phyloP scores from a whole-genome alignment of 53 echinoderm and acorn worm species.

The Henricia sp. region DNA sequence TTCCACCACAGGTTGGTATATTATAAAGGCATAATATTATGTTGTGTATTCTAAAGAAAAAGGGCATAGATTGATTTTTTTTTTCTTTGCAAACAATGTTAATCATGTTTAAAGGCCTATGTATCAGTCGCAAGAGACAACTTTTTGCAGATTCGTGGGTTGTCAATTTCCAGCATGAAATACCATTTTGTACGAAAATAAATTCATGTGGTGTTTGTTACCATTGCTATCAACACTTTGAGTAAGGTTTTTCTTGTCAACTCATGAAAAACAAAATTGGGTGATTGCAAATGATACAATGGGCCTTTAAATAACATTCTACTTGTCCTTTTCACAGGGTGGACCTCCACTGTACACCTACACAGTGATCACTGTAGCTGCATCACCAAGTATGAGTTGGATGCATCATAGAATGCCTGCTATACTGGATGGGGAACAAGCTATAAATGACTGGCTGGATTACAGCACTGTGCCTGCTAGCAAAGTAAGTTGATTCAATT shows the following conservation, averaged over 20 bases:
- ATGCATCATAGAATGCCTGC: slow-evolving; percentile 95
- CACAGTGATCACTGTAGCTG: slow-evolving; percentile 82
- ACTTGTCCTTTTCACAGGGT: slow-evolving; percentile 62
- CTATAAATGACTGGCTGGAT: slow-evolving; percentile 86
- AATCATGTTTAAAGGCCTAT: too few species aligned
- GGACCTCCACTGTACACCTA: slow-evolving; percentile 85
- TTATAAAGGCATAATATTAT: background rate
- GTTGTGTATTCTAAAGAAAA: background rate
- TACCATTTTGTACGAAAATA: too few species aligned
- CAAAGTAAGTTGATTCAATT: slow-evolving; percentile 72
- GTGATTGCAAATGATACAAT: too few species aligned
- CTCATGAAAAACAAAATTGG: too few species aligned
- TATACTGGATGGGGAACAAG: slow-evolving; percentile 86
- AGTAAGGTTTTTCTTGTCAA: too few species aligned
- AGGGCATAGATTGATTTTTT: background rate
- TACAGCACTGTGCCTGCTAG: slow-evolving; percentile 71
- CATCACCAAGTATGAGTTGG: slow-evolving; percentile 76
- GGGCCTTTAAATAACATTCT: too few species aligned
- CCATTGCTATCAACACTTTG: too few species aligned
- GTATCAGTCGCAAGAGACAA: too few species aligned
- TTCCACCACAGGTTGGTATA: slow-evolving; percentile 78
- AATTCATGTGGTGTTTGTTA: too few species aligned
- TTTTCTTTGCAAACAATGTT: too few species aligned
- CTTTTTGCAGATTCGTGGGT: too few species aligned
- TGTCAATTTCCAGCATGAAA: too few species aligned